Percentiles rank a stretch among this genome's conserved stretches.
phyloP scores from a whole-genome alignment of 92 coral and sea anemone species.

The Meandrina meandrites region DNA sequence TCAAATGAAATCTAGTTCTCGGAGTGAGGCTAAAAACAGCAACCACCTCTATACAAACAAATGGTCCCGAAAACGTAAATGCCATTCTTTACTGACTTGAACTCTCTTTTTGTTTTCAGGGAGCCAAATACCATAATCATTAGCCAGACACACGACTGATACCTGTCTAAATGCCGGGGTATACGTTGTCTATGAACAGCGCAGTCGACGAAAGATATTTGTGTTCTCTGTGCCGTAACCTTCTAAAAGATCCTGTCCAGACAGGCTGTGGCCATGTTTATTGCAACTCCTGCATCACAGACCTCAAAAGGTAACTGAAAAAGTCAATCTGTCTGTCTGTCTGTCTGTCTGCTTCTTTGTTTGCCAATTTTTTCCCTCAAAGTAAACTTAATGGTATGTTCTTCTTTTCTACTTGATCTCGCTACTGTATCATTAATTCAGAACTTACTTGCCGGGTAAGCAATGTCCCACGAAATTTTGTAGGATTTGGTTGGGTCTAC shows the following conservation, averaged over 20 bases:
- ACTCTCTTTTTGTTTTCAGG: background rate
- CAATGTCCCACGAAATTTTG: no score
- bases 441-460: no score
- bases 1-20: no score
- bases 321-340: background rate
- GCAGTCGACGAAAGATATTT: constrained; percentile 20
- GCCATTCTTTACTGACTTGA: background rate
- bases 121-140: background rate
- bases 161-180: constrained; percentile 22
- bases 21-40: no score
- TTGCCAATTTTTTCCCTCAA: no score
- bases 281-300: constrained; percentile 30
- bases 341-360: no score
- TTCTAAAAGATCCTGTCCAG: constrained; percentile 45
- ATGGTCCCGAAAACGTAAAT: no score
- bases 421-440: no score
- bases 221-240: constrained; percentile 19
- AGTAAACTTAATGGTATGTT: no score
- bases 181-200: background rate
- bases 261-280: constrained; percentile 44
- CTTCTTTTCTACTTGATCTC: no score
- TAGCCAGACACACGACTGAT: background rate
- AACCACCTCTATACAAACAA: no score
- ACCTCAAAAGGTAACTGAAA: constrained; percentile 19
- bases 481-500: no score